These are phyloP conservation scores for Pterocles orientalis DNA, from an alignment of 2,113 vertebrate genomes.

Conservation along the genomic window DNA sequence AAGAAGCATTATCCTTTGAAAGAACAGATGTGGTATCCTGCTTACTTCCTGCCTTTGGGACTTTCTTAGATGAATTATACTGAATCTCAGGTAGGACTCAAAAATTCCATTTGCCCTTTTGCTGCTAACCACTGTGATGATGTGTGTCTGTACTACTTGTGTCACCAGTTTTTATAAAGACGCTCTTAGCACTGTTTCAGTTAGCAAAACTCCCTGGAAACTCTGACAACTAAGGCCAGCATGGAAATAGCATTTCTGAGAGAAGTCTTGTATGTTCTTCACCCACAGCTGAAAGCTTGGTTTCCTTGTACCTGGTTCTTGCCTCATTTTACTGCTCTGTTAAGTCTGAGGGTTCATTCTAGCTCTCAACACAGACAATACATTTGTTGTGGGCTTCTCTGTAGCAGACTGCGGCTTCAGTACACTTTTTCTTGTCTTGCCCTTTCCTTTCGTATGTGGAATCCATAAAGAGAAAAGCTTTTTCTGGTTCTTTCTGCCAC, in stretches of 20 bases:
- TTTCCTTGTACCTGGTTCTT: not conserved
- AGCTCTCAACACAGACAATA: not conserved
- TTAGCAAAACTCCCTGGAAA: not conserved
- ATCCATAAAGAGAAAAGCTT: not conserved
- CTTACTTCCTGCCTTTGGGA: not conserved
- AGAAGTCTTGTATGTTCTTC: not conserved
- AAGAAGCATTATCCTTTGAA: not conserved
- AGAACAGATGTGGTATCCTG: not conserved
- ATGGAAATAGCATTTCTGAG: not conserved
- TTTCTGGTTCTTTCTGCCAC: not conserved
- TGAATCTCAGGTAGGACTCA: not conserved
- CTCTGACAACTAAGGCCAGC: not conserved
- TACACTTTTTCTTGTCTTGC: not conserved
- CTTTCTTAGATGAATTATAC: not conserved
- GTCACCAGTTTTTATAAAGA: not conserved
- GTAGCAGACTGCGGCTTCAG: not conserved
- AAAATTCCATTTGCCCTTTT: not conserved
- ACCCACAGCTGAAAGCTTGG: not conserved
- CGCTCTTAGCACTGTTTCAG: not conserved
- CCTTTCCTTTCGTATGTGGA: not conserved
- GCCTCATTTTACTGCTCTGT: not conserved
- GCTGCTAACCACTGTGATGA: not conserved
- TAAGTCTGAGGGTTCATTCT: not conserved
- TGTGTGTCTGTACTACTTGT: not conserved
- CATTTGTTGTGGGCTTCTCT: not conserved